Evolutionary conservation across 1,140 invertebrate species (phyloP).

Genomic region (Pachyrhynchus sulphureomaculatus): DNA sequence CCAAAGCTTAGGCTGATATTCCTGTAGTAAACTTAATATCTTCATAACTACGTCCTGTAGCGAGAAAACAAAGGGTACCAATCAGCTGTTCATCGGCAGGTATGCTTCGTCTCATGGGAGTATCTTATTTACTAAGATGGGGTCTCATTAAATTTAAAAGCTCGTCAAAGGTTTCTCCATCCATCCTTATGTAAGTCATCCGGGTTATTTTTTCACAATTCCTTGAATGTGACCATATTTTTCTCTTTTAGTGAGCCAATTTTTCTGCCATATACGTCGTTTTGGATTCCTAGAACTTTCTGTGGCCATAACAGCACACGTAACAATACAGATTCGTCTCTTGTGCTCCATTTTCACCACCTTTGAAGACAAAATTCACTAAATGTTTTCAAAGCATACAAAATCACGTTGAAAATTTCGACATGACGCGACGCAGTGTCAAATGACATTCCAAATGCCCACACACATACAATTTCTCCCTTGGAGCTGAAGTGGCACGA

Average conservation of each 20-base stretch:
- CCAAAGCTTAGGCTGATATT: conserved; percentile 15
- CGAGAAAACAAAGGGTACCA: no score
- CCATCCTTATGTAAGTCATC: conserved; percentile 16
- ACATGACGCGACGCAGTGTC: no score
- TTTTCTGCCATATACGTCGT: conserved; percentile 5
- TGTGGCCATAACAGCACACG: not conserved
- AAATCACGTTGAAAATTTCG: no score
- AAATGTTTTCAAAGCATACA: no score
- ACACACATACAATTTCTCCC: no score
- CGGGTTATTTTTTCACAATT: conserved; percentile 5
- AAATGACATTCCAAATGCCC: no score
- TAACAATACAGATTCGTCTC: not conserved
- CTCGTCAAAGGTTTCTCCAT: conserved; percentile 1
- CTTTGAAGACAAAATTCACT: no score
- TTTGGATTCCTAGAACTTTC: not conserved
- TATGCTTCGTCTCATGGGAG: not conserved
- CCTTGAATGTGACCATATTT: conserved; percentile 1
- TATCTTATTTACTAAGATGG: not conserved
- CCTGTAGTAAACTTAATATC: conserved; percentile 16
- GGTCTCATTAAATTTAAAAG: conserved; percentile 2
- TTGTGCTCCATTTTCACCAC: no score
- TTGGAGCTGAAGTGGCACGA: no score
- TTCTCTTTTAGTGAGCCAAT: not conserved
- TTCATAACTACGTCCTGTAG: conserved; percentile 9
- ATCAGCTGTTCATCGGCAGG: not conserved